phyloP scores from a whole-genome alignment of 2,113 vertebrate genomes.

The Erpornis zantholeuca region DNA sequence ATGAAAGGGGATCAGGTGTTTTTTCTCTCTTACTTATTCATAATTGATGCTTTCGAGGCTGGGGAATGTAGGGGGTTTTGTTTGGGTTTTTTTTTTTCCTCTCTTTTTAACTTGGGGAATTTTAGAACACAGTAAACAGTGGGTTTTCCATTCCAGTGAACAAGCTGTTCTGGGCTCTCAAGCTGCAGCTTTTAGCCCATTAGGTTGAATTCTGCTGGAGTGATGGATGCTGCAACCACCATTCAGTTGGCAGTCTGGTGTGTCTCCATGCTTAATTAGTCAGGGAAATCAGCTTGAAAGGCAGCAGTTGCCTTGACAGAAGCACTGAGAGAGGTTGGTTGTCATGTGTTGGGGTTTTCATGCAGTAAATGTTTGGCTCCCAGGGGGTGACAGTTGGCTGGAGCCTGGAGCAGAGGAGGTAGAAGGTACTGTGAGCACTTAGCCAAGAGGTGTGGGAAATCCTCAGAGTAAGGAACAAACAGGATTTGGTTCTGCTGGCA shows the following conservation, averaged over 20 bases:
- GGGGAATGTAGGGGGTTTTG: not conserved
- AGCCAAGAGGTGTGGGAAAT: not conserved
- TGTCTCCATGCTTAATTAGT: slow-evolving; percentile 32
- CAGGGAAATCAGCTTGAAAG: slow-evolving; percentile 35
- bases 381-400: not conserved
- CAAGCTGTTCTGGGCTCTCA: not conserved
- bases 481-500: not conserved
- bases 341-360: not conserved
- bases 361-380: not conserved
- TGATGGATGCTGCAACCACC: slow-evolving; percentile 3
- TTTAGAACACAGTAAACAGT: not conserved
- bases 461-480: not conserved
- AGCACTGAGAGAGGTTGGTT: not conserved
- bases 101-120: not conserved
- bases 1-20: slow-evolving; percentile 10
- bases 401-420: not conserved
- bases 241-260: not conserved
- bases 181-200: not conserved
- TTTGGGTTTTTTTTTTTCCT: not conserved
- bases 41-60: slow-evolving; percentile 11
- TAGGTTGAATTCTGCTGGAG: not conserved
- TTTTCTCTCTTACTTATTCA: not conserved
- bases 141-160: slow-evolving; percentile 4
- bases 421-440: not conserved
- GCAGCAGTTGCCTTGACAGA: slow-evolving; percentile 29